phyloP scores from a whole-genome alignment of 2,113 vertebrate genomes.

The Bos javanicus region DNA sequence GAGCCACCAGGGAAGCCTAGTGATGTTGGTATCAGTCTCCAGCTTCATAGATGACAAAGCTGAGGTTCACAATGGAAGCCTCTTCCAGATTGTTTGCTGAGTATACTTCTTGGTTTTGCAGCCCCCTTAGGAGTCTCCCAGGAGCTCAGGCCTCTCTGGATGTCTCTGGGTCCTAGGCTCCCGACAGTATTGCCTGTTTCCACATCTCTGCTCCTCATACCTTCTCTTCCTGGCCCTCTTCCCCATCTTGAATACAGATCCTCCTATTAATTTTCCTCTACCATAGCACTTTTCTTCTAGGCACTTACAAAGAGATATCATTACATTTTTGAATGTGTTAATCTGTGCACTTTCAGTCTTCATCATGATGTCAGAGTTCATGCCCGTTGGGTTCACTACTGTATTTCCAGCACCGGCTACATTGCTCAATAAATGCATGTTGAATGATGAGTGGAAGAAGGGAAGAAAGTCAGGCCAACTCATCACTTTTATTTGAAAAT shows the following conservation, averaged over 20 bases:
- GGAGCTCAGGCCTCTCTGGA: neutral
- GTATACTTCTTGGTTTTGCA: neutral
- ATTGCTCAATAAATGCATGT: neutral
- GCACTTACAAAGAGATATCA: neutral
- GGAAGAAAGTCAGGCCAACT: neutral
- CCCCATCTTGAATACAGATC: neutral
- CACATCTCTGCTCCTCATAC: no score
- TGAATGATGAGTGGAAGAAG: neutral
- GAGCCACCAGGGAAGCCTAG: neutral
- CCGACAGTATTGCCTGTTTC: neutral
- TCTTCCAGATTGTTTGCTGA: neutral
- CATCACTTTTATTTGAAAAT: neutral
- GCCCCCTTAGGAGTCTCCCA: neutral
- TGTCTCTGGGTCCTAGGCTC: neutral
- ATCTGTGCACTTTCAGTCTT: neutral
- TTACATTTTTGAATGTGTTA: neutral
- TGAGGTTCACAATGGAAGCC: neutral
- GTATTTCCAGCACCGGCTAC: neutral
- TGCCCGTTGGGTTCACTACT: no score
- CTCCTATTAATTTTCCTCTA: neutral
- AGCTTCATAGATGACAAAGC: neutral
- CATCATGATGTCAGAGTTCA: neutral
- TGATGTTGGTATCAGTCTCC: neutral
- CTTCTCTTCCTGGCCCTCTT: neutral
- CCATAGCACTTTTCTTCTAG: neutral